phyloP scores from a whole-genome alignment of 2,113 vertebrate genomes.

The Centrocercus urophasianus region DNA sequence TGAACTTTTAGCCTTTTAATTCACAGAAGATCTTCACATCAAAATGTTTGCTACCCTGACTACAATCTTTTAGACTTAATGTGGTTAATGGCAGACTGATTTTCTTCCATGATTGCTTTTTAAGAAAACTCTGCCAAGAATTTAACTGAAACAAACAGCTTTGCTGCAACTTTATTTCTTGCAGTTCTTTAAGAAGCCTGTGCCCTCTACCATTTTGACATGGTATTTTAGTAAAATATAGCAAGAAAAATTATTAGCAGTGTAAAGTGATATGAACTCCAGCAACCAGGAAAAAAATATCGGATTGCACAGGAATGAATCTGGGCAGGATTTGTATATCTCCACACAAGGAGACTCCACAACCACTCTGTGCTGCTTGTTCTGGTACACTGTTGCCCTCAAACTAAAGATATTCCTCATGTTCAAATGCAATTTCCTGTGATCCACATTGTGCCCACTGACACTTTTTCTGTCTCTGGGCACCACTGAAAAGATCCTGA shows the following conservation, averaged over 20 bases:
- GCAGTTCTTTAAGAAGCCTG: background rate
- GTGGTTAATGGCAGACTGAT: background rate
- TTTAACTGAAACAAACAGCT: constrained; percentile 10
- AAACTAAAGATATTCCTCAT: too few species aligned
- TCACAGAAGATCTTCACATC: background rate
- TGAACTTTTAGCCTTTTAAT: background rate
- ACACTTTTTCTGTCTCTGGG: too few species aligned
- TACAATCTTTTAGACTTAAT: background rate
- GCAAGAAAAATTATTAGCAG: background rate
- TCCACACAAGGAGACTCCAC: too few species aligned
- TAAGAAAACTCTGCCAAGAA: background rate
- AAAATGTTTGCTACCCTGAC: background rate
- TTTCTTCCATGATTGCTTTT: constrained; percentile 17
- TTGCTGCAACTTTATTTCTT: background rate
- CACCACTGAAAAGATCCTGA: too few species aligned
- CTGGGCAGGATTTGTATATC: too few species aligned
- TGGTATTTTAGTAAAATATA: background rate
- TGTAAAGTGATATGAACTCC: background rate
- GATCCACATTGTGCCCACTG: too few species aligned
- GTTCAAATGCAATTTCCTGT: too few species aligned
- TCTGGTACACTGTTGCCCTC: too few species aligned
- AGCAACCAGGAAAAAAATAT: constrained; percentile 7
- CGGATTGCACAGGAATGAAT: background rate
- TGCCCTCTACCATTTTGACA: background rate
- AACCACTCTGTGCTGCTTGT: too few species aligned